Percentiles rank a stretch among this genome's conserved stretches.
Conservation (phyloP, 2,888 invertebrate genomes). For the Nasonovia ribisnigri region DNA sequence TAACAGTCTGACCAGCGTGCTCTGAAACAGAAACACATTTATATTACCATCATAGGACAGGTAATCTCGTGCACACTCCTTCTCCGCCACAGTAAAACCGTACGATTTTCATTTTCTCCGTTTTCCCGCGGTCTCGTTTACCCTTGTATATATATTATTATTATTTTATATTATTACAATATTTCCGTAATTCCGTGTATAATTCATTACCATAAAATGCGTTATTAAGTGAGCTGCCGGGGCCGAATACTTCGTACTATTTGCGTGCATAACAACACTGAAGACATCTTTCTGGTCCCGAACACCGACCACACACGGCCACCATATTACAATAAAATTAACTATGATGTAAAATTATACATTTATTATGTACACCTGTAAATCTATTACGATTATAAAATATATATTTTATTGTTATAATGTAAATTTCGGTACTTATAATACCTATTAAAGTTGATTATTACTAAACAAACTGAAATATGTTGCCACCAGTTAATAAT, state of each 20-base stretch:
- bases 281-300: neutral
- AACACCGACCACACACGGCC: neutral
- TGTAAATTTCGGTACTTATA: neutral
- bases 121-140: neutral
- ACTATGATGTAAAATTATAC: neutral
- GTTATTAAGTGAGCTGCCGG: neutral
- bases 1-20: conserved; percentile 39
- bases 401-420: neutral
- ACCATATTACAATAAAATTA: neutral
- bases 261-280: neutral
- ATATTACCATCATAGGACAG: conserved; percentile 13
- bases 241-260: neutral
- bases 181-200: neutral
- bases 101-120: conserved; percentile 14
- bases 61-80: neutral
- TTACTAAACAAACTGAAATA: neutral
- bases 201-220: neutral
- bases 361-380: neutral
- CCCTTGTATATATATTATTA: conserved; percentile 12
- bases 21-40: conserved; percentile 16
- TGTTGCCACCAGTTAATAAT: neutral
- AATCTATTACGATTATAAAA: neutral
- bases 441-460: neutral
- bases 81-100: neutral
- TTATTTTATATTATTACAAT: neutral